Conservation (phyloP, 2,888 invertebrate species). For the Phragmatobia fuliginosa region DNA sequence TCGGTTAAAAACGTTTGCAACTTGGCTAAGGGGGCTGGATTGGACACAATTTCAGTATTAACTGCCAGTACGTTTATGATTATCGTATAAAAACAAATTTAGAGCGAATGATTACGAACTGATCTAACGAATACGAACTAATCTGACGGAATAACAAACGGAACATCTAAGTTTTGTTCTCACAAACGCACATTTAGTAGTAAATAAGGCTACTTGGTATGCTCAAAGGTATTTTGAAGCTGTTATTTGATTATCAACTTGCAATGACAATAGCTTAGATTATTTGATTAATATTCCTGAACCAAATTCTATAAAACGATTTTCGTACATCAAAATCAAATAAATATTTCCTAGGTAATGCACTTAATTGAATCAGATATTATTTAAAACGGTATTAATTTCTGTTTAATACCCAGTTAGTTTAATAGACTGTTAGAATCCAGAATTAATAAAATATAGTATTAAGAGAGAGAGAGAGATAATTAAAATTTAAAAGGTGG, state of each 20-base stretch:
- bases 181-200: background rate
- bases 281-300: constrained; percentile 19
- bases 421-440: background rate
- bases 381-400: background rate
- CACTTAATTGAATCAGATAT: background rate
- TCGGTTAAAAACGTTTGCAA: too few relatives aligned
- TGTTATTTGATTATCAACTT: constrained; percentile 23
- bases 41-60: background rate
- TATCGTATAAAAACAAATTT: background rate
- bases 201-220: constrained; percentile 14
- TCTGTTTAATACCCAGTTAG: background rate
- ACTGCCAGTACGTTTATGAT: background rate
- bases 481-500: too few relatives aligned
- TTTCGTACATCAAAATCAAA: background rate
- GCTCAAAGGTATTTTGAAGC: constrained; percentile 5
- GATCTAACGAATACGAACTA: background rate
- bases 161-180: background rate
- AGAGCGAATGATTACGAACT: background rate
- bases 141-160: too few relatives aligned
- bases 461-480: background rate
- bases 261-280: constrained; percentile 21
- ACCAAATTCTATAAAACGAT: constrained; percentile 9
- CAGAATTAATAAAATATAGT: background rate
- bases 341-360: background rate
- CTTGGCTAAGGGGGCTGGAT: too few relatives aligned